Conservation (phyloP, 2,888 invertebrate species). For the Ochropacha duplaris region DNA sequence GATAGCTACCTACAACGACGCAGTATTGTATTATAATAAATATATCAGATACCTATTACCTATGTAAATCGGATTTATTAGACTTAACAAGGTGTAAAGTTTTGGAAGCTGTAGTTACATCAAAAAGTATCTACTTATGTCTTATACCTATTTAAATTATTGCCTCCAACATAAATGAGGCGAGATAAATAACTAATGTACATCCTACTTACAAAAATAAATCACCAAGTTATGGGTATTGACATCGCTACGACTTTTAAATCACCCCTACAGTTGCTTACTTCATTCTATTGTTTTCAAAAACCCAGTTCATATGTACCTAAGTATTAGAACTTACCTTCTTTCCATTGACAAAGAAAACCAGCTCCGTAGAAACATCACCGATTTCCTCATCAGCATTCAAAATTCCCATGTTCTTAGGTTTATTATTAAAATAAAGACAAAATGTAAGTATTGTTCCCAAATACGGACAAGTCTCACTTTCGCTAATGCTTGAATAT, state of each 20-base stretch:
- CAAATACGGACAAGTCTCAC: constrained; percentile 29
- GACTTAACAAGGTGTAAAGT: no score
- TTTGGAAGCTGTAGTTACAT: no score
- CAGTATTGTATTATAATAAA: no score
- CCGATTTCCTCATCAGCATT: constrained; percentile 60
- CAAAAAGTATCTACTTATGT: no score
- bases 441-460: constrained; percentile 9
- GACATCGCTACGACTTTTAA: background rate
- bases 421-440: constrained; percentile 12
- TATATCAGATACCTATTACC: no score
- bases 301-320: background rate
- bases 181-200: background rate
- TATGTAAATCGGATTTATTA: no score
- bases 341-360: constrained; percentile 78
- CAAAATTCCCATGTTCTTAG: constrained; percentile 56
- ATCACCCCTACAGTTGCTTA: background rate
- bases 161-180: background rate
- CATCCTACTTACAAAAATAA: background rate
- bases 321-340: constrained; percentile 55
- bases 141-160: no score
- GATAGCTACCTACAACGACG: no score
- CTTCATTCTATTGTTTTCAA: background rate
- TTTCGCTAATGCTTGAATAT: constrained; percentile 16
- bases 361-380: constrained; percentile 57
- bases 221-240: background rate